Conservation (phyloP, 2,888 invertebrate species). For the Phalera bucephala region DNA sequence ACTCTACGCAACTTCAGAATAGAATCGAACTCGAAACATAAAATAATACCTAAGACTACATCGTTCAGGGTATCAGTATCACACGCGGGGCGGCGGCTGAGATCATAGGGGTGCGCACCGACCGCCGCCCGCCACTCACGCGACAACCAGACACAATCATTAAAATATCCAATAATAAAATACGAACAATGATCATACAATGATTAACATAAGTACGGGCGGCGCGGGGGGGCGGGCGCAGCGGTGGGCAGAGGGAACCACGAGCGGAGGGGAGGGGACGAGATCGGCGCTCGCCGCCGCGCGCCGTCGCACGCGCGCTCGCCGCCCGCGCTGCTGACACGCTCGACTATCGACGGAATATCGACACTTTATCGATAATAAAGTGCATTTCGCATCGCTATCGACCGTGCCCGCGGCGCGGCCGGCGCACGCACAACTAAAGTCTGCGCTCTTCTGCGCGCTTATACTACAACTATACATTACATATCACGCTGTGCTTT, state of each 20-base stretch:
- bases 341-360: constrained; percentile 26
- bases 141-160: constrained; percentile 48
- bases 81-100: constrained; percentile 76
- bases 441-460: constrained; percentile 53
- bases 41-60: constrained; percentile 77
- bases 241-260: constrained; percentile 52
- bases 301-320: constrained; percentile 39
- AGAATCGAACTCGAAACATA: constrained; percentile 80
- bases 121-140: constrained; percentile 64
- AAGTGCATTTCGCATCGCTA: constrained; percentile 44
- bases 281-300: constrained; percentile 56
- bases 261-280: constrained; percentile 24
- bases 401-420: constrained; percentile 21
- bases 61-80: constrained; percentile 73
- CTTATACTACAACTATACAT: constrained; percentile 77
- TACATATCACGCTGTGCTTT: constrained; percentile 84
- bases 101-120: constrained; percentile 65
- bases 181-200: constrained; percentile 62
- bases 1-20: constrained; percentile 78
- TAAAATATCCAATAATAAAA: constrained; percentile 54
- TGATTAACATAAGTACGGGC: constrained; percentile 60
- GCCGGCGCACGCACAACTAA: constrained; percentile 29
- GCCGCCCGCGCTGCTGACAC: constrained; percentile 27
- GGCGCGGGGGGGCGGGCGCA: constrained; percentile 58
- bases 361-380: constrained; percentile 44